Evolutionary conservation across 2,888 invertebrate genomes (phyloP), one percentile per base, ranked within the genome.

Genomic region (Corbicula japonica): DNA sequence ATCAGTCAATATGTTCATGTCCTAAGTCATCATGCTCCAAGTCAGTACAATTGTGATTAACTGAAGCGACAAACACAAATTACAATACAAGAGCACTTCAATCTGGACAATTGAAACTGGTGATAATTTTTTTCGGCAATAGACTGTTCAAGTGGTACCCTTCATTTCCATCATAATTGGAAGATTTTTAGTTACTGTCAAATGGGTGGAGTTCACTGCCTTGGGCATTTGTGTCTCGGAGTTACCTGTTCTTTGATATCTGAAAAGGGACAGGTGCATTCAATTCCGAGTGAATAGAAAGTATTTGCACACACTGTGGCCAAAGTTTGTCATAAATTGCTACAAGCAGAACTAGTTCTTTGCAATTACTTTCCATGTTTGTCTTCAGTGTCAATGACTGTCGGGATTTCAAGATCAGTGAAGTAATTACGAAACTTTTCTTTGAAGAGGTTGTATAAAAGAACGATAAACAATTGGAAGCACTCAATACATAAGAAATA

Each of bases 191-290:
- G 58, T 38, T 34, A 28, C 8, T 48, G 65, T 63, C 70, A 58
- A n/a, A 54, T 60, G 66, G 79, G 74, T 58, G 70, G 63, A 65
- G 65, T 61, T 28, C 18, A 23, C 30, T 18, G 70, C 74, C 69
- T n/a, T 5, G 21, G 58, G 65, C 60, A 41, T 60, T 65, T 65
- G 60, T 52, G 35, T 15, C 26, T 18, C 71, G 76, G 66, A 35
- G 66, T 32, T 65, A 32, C 41, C 60, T 35, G 26, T 10, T 28
- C 66, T 66, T 77, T 77, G 65, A 68, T 61, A 72, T 66, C 30
- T 28, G 66, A 77, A 58, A 30, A 26, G 26, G 61, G 44, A 58
- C 76, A 77, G 76, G 76, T 77, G 76, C 54, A 62, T 41, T 46
- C 32, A 44, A 69, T 56, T 56, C 18, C 54, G n/a, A 28, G 21